Evolutionary conservation across 2,888 invertebrate genomes (phyloP), one percentile per base, ranked within the genome.

Genomic region (Phasia obesa): DNA sequence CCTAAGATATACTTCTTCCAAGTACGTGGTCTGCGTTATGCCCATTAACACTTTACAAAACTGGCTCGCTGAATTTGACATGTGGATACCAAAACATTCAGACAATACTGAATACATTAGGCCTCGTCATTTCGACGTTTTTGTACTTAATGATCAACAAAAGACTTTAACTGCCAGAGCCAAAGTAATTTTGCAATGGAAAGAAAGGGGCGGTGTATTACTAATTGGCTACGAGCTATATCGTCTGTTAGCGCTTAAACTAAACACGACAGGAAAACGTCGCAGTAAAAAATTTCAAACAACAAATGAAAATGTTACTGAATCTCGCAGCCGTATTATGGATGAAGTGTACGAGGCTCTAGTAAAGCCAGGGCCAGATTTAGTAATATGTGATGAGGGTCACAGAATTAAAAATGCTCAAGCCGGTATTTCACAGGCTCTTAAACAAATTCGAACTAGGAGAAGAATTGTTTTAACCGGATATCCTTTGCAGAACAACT

Each of bases 21-120:
- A 95, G 90, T 97, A 96, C 15, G 97, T 99, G 0, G 92, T 99
- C 47, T 97, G 98, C 88, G 98, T 99, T 85, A 99, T 99, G 94
- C 99, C 99, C 9, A 98, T 99, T 80, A 99, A 99, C 91, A 99
- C 99, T 0, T 93, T 99, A 84, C 99, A 99, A 91, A 99, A 99
- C 92, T 99, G 99, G 99, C 92, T 95, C 87, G 96, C 97, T 2
- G 99, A 99, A 91, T 99, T 97, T 90, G 98, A 99, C 89, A 97
- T 97, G 95, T 99, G 99, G 99, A 92, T 98, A 75, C 99, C 99
- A 0, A 91, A 94, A 38, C 95, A 95, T 75, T 93, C 94, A 1
- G 87, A 90, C 0, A 92, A 91, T 64, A 93, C 93, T 77, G 95
- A 95, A 1, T 94, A 95, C 87, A 93, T 96, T n/a, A 92, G 96